Evolutionary conservation across 2,113 vertebrate species (phyloP), one percentile per base, ranked within the genome.

Genomic region (Trichomycterus rosablanca): DNA sequence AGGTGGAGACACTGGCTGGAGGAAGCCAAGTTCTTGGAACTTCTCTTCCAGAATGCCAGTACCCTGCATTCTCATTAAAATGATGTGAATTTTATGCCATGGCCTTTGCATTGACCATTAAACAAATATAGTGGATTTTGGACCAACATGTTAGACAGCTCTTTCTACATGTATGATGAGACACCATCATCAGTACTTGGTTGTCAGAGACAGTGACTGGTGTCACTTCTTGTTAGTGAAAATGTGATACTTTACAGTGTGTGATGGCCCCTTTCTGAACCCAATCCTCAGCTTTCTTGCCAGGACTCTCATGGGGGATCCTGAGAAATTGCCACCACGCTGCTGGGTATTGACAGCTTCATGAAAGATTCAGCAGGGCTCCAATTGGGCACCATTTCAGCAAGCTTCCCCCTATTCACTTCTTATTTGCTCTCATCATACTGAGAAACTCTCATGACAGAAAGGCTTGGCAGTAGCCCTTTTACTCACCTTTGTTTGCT

Each of bases 281-380:
- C 45, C 57, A 45, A 56, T 48, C 9, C 30, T 49, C 43, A 11
- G 42, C 12, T 16, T 40, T 53, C 43, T 54, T 52, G 15, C 37
- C 22, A 37, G 22, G 37, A 24, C 35, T 57, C 64, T 48, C 46
- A 52, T n/a, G 23, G 42, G 57, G 55, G 20, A 32, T 5, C 32
- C 26, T 5, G 2, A 28, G 18, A 58, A 62, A 66, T 23, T 32
- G 59, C 22, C 39, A 20, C 0, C 0, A 44, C 40, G 11, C 1
- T 20, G 28, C 42, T 51, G 34, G 24, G 6, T 22, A 55, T 30
- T 69, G 78, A 74, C 80, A 78, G 74, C 42, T 73, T 86, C 72
- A 74, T 84, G 82, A 76, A 80, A 84, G 81, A 85, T 82, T 83
- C 76, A 83, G 66, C 7, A 63, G 74, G 70, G 42, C 37, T 67